These are phyloP conservation scores for Lethocerus indicus DNA, from an alignment of 1,140 invertebrate species.

Conservation along the genomic window DNA sequence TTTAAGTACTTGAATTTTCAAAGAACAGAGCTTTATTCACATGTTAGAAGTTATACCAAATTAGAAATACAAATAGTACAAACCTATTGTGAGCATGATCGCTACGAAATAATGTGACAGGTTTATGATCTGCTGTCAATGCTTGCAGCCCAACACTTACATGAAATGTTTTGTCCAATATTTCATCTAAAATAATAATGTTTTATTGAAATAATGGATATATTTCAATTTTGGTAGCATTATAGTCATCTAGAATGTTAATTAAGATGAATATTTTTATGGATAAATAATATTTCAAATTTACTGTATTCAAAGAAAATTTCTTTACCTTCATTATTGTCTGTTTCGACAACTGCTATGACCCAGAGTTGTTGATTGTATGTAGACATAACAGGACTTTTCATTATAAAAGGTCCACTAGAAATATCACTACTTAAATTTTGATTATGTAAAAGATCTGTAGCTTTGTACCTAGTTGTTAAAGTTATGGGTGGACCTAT, in stretches of 20 bases:
- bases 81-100: conserved; percentile 50
- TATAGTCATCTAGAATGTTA: no score
- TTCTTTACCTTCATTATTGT: conserved; percentile 60
- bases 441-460: conserved; percentile 25
- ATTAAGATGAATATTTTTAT: no score
- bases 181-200: conserved; percentile 47
- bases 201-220: no score
- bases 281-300: no score
- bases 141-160: conserved; percentile 68
- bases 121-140: conserved; percentile 48
- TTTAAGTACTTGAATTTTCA: neutral
- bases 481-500: conserved; percentile 77
- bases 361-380: conserved; percentile 91
- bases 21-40: neutral
- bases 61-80: conserved; percentile 1
- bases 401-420: conserved; percentile 69
- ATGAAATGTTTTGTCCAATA: conserved; percentile 73
- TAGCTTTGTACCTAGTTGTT: conserved; percentile 44
- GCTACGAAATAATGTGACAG: conserved; percentile 40
- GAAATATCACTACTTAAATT: conserved; percentile 41
- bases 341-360: conserved; percentile 65
- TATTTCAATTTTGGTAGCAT: no score
- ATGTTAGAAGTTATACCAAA: neutral
- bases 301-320: neutral
- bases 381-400: conserved; percentile 61